Evolutionary conservation across 2,888 invertebrate genomes (phyloP).

Genomic region (Euproctis similis): DNA sequence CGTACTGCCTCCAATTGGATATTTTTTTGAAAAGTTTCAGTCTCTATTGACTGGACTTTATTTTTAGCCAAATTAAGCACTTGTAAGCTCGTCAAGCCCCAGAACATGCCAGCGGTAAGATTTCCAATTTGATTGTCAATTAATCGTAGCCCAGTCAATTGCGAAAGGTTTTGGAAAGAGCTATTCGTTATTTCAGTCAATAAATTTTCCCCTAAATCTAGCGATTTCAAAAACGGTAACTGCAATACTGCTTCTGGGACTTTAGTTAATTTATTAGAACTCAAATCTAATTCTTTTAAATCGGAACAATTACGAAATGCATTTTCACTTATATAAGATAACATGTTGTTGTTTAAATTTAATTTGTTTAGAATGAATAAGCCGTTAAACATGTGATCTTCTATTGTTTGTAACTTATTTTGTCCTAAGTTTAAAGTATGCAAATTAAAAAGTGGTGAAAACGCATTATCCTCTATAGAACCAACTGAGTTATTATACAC

Average conservation of each 20-base stretch:
- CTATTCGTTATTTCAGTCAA: slow-evolving; percentile 88
- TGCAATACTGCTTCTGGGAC: slow-evolving; percentile 91
- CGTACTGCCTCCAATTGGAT: slow-evolving; percentile 89
- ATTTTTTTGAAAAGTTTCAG: slow-evolving; percentile 90
- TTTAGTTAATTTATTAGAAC: slow-evolving; percentile 87
- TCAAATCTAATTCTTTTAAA: slow-evolving; percentile 90
- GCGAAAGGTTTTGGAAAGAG: slow-evolving; percentile 88
- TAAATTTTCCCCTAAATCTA: slow-evolving; percentile 94
- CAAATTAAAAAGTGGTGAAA: slow-evolving; percentile 90
- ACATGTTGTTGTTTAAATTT: slow-evolving; percentile 87
- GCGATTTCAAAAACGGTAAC: slow-evolving; percentile 87
- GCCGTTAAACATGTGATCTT: slow-evolving; percentile 88
- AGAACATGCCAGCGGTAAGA: slow-evolving; percentile 90
- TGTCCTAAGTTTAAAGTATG: slow-evolving; percentile 92
- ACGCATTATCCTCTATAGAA: slow-evolving; percentile 89
- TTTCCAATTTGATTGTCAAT: slow-evolving; percentile 94
- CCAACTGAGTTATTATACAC: slow-evolving; percentile 89
- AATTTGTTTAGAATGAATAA: slow-evolving; percentile 88
- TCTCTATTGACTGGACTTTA: slow-evolving; percentile 88
- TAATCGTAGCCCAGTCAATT: slow-evolving; percentile 89
- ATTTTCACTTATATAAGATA: slow-evolving; percentile 84
- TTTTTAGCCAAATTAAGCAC: slow-evolving; percentile 93
- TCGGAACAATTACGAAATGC: slow-evolving; percentile 92
- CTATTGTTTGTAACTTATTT: slow-evolving; percentile 87
- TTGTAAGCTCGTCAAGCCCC: slow-evolving; percentile 87